Conservation (phyloP, 2,888 invertebrate species). For the Temnothorax ravouxi region DNA sequence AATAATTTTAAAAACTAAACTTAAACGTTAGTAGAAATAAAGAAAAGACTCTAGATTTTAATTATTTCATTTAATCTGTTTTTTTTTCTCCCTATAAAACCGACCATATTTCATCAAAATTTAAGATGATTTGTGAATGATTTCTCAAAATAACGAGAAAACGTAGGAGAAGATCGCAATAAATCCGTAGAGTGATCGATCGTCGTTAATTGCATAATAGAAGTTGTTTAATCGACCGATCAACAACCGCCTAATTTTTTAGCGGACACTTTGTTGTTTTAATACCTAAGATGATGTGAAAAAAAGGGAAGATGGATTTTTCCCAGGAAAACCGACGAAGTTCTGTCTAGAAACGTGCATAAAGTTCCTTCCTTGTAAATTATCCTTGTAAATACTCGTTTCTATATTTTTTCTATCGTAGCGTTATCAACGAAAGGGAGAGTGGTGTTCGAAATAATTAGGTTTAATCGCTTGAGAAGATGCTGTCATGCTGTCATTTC, state of each 20-base stretch:
- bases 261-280: slow-evolving; percentile 38
- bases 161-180: neutral
- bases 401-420: slow-evolving; percentile 77
- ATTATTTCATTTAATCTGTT: neutral
- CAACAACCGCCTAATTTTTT: slow-evolving; percentile 30
- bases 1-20: neutral
- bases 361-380: slow-evolving; percentile 76
- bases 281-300: slow-evolving; percentile 17
- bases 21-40: slow-evolving; percentile 4
- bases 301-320: slow-evolving; percentile 54
- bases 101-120: slow-evolving; percentile 29
- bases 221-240: slow-evolving; percentile 9
- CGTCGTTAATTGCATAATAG: neutral
- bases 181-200: neutral
- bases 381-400: slow-evolving; percentile 76
- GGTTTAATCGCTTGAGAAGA: slow-evolving; percentile 17
- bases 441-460: slow-evolving; percentile 26
- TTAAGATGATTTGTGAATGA: neutral
- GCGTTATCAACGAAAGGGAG: slow-evolving; percentile 65
- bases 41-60: neutral
- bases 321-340: slow-evolving; percentile 57
- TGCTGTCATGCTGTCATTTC: slow-evolving; percentile 15
- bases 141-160: neutral
- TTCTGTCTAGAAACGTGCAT: slow-evolving; percentile 66
- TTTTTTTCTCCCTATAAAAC: neutral